phyloP scores from a whole-genome alignment of 2,888 invertebrate genomes.

The Melanchra persicariae region DNA sequence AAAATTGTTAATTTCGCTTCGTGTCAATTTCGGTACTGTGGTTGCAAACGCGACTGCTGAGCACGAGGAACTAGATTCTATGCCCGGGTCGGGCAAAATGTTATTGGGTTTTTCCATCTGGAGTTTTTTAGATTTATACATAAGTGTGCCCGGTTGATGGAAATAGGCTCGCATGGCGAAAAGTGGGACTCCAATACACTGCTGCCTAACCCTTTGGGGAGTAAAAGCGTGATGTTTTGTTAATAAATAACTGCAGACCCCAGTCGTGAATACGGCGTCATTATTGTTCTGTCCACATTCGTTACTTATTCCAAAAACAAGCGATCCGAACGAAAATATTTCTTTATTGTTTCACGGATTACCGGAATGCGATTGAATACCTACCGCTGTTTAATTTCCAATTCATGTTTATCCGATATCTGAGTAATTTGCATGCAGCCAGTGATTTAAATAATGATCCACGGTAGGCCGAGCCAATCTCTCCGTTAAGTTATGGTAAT shows the following conservation, averaged over 20 bases:
- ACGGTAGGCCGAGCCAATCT: constrained; percentile 72
- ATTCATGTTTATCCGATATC: constrained; percentile 73
- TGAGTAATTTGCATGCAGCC: constrained; percentile 75
- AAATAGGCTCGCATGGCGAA: background rate
- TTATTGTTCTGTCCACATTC: constrained; percentile 12
- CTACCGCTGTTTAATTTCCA: constrained; percentile 70
- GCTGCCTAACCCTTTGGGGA: background rate
- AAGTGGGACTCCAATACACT: too few relatives aligned
- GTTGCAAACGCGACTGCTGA: background rate
- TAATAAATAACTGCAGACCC: background rate
- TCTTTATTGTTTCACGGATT: constrained; percentile 55
- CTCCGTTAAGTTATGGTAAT: constrained; percentile 79
- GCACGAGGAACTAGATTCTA: too few relatives aligned
- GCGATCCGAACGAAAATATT: constrained; percentile 35
- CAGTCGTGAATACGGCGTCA: background rate
- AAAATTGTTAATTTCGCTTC: background rate
- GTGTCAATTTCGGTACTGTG: background rate
- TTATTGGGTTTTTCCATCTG: too few relatives aligned
- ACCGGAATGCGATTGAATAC: constrained; percentile 62
- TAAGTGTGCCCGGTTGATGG: background rate
- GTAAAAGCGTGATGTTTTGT: background rate
- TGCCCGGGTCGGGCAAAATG: too few relatives aligned
- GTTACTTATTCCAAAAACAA: constrained; percentile 23
- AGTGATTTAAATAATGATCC: constrained; percentile 80
- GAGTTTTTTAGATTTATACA: too few relatives aligned